Conservation (phyloP, 92 coral and sea anemone species). For the Parazoanthus darwini region DNA sequence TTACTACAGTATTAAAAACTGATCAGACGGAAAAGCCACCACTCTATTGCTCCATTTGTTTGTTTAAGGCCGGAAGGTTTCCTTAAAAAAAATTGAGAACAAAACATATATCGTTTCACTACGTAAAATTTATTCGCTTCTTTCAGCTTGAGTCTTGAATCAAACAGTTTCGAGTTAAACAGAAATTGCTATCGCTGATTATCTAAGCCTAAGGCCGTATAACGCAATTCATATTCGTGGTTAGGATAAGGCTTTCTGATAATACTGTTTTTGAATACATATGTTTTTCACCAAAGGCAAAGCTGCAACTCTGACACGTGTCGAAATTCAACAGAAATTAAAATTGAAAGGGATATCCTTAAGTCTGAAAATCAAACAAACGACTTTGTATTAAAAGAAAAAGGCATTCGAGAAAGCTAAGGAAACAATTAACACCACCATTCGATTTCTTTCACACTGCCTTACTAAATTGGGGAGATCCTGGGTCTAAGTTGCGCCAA, state of each 20-base stretch:
- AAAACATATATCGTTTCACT: background rate
- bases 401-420: background rate
- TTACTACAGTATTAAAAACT: background rate
- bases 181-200: background rate
- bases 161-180: background rate
- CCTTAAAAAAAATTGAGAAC: background rate
- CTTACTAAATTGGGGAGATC: background rate
- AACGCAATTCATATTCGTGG: no score
- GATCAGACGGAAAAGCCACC: background rate
- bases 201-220: no score
- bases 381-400: slow-evolving; percentile 12
- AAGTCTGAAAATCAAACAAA: slow-evolving; percentile 17
- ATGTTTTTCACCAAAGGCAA: background rate
- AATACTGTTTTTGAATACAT: background rate
- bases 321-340: background rate
- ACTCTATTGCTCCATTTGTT: slow-evolving; percentile 3
- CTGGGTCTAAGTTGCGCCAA: background rate
- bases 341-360: slow-evolving; percentile 7
- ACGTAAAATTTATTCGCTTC: no score
- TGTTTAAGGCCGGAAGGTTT: background rate
- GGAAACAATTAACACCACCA: slow-evolving; percentile 5
- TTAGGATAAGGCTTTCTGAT: background rate
- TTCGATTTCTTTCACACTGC: slow-evolving; percentile 3
- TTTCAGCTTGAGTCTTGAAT: no score
- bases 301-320: slow-evolving; percentile 1